Evolutionary conservation across 2,888 invertebrate species (phyloP).

Genomic region (Nomada goodeniana): DNA sequence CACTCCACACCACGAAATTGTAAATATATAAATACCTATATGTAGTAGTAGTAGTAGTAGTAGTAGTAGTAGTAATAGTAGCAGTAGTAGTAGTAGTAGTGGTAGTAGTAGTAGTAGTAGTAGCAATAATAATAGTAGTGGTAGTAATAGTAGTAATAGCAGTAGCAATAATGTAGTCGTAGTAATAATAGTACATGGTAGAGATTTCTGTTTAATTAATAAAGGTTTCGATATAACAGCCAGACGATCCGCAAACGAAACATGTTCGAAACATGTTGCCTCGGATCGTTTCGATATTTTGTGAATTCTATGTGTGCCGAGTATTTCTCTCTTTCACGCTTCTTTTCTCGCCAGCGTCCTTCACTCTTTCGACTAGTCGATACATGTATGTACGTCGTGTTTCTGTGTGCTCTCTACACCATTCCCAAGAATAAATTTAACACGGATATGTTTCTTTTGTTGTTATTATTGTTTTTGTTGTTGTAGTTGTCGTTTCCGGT

Average conservation of each 20-base stretch:
- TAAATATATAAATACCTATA: slow-evolving; percentile 84
- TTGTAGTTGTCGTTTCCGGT: background rate
- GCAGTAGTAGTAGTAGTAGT: slow-evolving; percentile 68
- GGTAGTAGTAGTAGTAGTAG: slow-evolving; percentile 68
- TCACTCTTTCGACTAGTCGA: slow-evolving; percentile 51
- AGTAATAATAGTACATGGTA: slow-evolving; percentile 73
- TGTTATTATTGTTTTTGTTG: slow-evolving; percentile 1
- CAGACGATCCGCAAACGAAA: slow-evolving; percentile 73
- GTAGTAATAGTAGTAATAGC: slow-evolving; percentile 72
- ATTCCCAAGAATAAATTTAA: slow-evolving; percentile 3
- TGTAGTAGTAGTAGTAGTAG: slow-evolving; percentile 66
- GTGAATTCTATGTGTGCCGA: slow-evolving; percentile 75
- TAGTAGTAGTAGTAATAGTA: slow-evolving; percentile 69
- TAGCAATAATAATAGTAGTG: slow-evolving; percentile 68
- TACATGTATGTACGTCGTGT: slow-evolving; percentile 29
- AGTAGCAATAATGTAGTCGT: slow-evolving; percentile 71
- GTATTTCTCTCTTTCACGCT: slow-evolving; percentile 71
- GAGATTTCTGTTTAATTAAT: slow-evolving; percentile 74
- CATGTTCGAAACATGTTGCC: slow-evolving; percentile 31
- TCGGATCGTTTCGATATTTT: slow-evolving; percentile 67
- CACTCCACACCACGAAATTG: slow-evolving; percentile 84
- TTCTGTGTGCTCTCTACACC: slow-evolving; percentile 25
- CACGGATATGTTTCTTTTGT: slow-evolving; percentile 27
- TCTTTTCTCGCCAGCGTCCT: slow-evolving; percentile 5
- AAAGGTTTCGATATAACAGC: slow-evolving; percentile 80